Percentiles rank a stretch among this genome's conserved stretches.
phyloP scores from a whole-genome alignment of 2,113 vertebrate genomes.

The Talpa occidentalis region DNA sequence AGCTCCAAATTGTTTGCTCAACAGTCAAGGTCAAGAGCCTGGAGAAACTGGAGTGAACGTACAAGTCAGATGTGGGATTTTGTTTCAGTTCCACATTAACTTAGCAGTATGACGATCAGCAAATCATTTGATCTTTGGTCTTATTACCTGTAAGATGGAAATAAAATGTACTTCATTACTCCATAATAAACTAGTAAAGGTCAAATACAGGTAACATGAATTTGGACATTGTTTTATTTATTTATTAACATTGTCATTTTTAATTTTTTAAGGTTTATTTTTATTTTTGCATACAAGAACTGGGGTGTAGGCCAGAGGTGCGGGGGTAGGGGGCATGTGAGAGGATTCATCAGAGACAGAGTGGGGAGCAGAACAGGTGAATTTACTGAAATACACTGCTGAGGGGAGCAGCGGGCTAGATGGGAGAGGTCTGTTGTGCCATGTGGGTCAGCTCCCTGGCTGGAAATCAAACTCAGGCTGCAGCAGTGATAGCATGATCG shows the following conservation, averaged over 20 bases:
- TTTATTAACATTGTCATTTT: background rate
- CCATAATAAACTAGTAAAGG: background rate
- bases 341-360: too few species aligned
- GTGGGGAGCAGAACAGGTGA: too few species aligned
- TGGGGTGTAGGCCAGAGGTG: too few species aligned
- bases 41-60: constrained; percentile 10
- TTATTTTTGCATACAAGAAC: too few species aligned
- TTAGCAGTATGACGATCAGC: background rate
- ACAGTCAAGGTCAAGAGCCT: constrained; percentile 17
- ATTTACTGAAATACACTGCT: too few species aligned
- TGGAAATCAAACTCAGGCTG: too few species aligned
- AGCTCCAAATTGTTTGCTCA: background rate
- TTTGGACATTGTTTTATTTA: background rate
- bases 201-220: background rate
- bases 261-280: too few species aligned
- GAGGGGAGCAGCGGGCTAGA: too few species aligned
- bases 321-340: too few species aligned
- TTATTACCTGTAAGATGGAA: constrained; percentile 4
- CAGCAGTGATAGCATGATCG: too few species aligned
- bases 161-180: background rate
- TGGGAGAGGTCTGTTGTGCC: too few species aligned
- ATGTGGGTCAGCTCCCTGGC: too few species aligned
- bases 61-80: constrained; percentile 10
- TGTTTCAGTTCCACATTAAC: constrained; percentile 16
- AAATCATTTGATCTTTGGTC: background rate